Conservation (phyloP, 2,888 invertebrate genomes). For the Clitarchus hookeri region DNA sequence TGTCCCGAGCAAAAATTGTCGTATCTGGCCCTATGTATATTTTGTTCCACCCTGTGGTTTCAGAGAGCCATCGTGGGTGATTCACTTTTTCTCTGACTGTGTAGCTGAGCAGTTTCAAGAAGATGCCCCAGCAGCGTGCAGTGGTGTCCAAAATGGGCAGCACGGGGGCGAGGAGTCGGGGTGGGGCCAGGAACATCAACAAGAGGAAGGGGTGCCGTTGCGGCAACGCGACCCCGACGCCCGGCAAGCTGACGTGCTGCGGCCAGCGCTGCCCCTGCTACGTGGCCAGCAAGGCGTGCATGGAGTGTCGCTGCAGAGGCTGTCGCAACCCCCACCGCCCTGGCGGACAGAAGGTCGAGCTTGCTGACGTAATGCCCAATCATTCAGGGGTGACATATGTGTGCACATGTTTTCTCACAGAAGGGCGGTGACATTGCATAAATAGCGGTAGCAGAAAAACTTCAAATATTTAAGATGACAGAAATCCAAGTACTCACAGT, state of each 20-base stretch:
- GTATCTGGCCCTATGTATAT: too few relatives aligned
- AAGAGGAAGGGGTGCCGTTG: conserved; percentile 73
- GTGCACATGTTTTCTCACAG: too few relatives aligned
- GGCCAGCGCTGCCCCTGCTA: conserved; percentile 95
- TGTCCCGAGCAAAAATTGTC: too few relatives aligned
- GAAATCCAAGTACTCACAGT: too few relatives aligned
- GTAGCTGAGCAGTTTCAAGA: conserved; percentile 56
- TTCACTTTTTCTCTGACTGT: conserved; percentile 45
- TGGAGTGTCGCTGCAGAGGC: conserved; percentile 89
- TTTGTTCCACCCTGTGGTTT: background rate
- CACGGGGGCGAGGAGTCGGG: background rate
- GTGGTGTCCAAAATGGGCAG: background rate
- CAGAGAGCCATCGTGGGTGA: background rate
- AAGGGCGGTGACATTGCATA: too few relatives aligned
- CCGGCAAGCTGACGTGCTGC: conserved; percentile 90
- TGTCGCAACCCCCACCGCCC: conserved; percentile 89
- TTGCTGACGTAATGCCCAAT: too few relatives aligned
- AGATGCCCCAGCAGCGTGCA: conserved; percentile 51
- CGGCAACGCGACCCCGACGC: conserved; percentile 86
- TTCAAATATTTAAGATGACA: too few relatives aligned
- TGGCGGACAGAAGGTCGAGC: conserved; percentile 74
- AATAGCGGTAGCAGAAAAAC: too few relatives aligned
- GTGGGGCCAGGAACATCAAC: conserved; percentile 24
- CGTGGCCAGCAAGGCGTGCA: conserved; percentile 85
- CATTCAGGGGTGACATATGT: too few relatives aligned